Conservation (phyloP, 2,888 invertebrate species). For the Sepiola atlantica region DNA sequence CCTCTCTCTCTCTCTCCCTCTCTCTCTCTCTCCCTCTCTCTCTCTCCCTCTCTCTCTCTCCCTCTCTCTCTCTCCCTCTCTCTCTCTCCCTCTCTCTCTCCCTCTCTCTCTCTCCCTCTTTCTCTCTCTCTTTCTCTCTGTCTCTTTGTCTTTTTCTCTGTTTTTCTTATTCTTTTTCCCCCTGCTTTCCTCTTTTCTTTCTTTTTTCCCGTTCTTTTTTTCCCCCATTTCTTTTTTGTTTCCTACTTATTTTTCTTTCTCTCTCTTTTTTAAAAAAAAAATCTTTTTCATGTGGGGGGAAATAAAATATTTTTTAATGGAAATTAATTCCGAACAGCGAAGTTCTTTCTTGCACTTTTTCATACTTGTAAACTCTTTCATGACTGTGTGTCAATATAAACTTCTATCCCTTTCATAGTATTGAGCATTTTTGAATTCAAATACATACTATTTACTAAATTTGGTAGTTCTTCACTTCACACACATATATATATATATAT, state of each 20-base stretch:
- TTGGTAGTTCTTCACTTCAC: not conserved
- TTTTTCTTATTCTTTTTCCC: too few species aligned
- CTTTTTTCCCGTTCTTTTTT: too few species aligned
- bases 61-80: too few species aligned
- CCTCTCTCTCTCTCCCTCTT: not conserved
- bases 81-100: too few species aligned
- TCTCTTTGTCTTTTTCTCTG: too few species aligned
- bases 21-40: not conserved
- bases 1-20: not conserved
- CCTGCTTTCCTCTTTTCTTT: too few species aligned
- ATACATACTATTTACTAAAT: not conserved
- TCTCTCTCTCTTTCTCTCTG: not conserved
- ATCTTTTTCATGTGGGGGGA: not conserved
- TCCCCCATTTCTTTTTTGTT: too few species aligned
- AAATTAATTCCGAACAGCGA: not conserved
- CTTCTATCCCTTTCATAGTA: not conserved
- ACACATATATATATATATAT: slow-evolving; percentile 38
- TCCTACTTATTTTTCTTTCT: too few species aligned
- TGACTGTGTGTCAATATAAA: not conserved
- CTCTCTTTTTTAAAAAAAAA: too few species aligned
- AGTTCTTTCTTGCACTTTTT: not conserved
- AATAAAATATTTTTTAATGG: slow-evolving; percentile 20
- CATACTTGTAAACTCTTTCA: not conserved
- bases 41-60: not conserved
- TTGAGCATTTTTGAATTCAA: not conserved